These are phyloP conservation scores for Eclectus roratus DNA, from an alignment of 2,113 vertebrate genomes.

Conservation along the genomic window DNA sequence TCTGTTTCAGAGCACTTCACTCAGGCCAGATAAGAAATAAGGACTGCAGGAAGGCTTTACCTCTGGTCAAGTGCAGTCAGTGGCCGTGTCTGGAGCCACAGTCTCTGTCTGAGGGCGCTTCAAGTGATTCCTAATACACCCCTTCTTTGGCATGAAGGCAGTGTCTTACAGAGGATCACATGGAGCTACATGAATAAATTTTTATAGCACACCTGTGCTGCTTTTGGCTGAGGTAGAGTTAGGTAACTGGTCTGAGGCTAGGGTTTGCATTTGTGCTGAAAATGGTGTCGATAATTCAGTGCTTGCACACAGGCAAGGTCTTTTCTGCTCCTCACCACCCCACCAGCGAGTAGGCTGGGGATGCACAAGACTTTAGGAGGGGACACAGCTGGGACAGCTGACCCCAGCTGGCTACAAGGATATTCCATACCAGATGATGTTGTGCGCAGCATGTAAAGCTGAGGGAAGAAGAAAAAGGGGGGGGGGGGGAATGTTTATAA, in stretches of 20 bases:
- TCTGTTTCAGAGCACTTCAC: background rate
- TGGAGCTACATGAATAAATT: background rate
- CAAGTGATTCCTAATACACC: background rate
- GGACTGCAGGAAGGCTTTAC: background rate
- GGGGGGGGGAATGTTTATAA: background rate
- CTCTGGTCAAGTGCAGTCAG: background rate
- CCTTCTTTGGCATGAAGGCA: background rate
- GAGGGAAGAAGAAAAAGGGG: background rate
- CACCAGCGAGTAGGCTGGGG: background rate
- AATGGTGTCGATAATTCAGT: background rate
- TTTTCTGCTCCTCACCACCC: background rate
- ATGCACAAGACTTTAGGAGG: background rate
- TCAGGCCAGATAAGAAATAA: background rate
- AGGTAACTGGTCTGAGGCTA: background rate
- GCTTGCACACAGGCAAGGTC: background rate
- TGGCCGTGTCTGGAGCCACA: accelerated
- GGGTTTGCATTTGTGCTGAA: background rate
- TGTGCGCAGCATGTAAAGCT: background rate
- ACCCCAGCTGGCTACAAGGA: background rate
- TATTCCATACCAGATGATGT: background rate
- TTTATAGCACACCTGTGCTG: background rate
- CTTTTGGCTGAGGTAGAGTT: background rate
- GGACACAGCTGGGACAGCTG: background rate
- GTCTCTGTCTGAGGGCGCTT: background rate
- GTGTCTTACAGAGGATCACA: background rate